Percentiles rank a stretch among this genome's conserved stretches.
Conservation (phyloP, 1,140 invertebrate species). For the Cotesia chilonis region DNA sequence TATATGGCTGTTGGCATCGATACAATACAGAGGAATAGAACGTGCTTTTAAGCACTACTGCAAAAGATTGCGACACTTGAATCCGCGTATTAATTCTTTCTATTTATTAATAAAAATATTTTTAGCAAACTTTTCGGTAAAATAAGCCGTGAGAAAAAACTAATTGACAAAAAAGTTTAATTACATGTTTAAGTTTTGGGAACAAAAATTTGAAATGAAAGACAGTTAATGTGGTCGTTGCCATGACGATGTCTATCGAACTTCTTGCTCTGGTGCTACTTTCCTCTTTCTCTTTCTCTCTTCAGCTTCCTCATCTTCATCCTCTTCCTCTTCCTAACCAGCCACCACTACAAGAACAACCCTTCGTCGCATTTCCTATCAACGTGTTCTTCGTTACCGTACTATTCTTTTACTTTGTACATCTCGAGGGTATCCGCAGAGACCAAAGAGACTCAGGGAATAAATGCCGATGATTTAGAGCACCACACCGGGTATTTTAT, state of each 20-base stretch:
- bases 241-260: slow-evolving; percentile 56
- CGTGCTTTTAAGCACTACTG: slow-evolving; percentile 1
- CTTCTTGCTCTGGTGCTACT: slow-evolving; percentile 34
- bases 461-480: too few species aligned
- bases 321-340: background rate
- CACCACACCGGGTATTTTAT: too few species aligned
- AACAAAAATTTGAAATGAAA: slow-evolving; percentile 24
- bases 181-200: background rate
- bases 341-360: slow-evolving; percentile 13
- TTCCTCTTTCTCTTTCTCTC: slow-evolving; percentile 30
- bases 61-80: background rate
- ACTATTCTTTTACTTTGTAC: slow-evolving; percentile 22
- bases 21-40: slow-evolving; percentile 2
- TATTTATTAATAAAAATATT: slow-evolving; percentile 3
- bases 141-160: slow-evolving; percentile 30
- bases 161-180: slow-evolving; percentile 31
- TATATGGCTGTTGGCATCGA: slow-evolving; percentile 19
- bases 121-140: background rate
- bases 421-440: slow-evolving; percentile 15
- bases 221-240: slow-evolving; percentile 51
- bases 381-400: slow-evolving; percentile 35
- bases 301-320: background rate
- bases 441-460: too few species aligned
- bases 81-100: background rate
- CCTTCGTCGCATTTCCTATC: slow-evolving; percentile 1